Base-by-base conservation (phyloP, 2,888 invertebrate species). In the Dryadula phaetusa region DNA sequence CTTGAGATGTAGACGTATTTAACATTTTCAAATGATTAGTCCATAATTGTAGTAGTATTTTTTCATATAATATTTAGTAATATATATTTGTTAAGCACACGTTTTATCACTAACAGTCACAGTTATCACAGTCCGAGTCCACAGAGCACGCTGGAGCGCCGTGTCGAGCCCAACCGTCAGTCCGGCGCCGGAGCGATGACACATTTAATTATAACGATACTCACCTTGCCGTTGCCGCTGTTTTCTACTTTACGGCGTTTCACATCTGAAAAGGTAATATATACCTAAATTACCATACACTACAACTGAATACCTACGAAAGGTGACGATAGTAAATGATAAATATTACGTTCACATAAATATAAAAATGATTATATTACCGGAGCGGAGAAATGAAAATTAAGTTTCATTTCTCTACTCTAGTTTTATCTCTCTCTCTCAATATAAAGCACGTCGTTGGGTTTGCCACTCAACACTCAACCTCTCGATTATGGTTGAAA, bases 171-270 rank as follows among this genome's bases (percentile, higher is more conserved):
- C 94, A 93, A 93, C 88, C 94, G 93, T 94, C 92, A 94, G 93
- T 90, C 91, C 85, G 91, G 90, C 73, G 89, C 90, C 78, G 86
- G 83, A 80, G 81, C 79, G 84, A 82, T 77, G 85, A 88, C 82
- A 82, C 86, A 82, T 75, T 78, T 86, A 84, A 88, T 82, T 79
- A 85, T 81, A 84, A 88, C 94, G 93, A 95, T 96, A 96, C 95
- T 95, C 95, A 97, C 97, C 96, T 97, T 97, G 94, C 95, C 94
- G 87, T 94, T 94, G 82, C 89, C 84, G 90, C 94, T 93, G 88
- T 92, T 94, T 88, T 97, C 97, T 92, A 97, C 86, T 95, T 97
- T 97, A 93, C 97, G 95, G 90, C 97, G 94, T 93, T 97, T 97
- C 80, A 95, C 93, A 90, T 97, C 97, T 95, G 93, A 22, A 80